Evolutionary conservation across 2,797 vertebrate species (phyloP).

Genomic region (Rhinophrynus dorsalis): DNA sequence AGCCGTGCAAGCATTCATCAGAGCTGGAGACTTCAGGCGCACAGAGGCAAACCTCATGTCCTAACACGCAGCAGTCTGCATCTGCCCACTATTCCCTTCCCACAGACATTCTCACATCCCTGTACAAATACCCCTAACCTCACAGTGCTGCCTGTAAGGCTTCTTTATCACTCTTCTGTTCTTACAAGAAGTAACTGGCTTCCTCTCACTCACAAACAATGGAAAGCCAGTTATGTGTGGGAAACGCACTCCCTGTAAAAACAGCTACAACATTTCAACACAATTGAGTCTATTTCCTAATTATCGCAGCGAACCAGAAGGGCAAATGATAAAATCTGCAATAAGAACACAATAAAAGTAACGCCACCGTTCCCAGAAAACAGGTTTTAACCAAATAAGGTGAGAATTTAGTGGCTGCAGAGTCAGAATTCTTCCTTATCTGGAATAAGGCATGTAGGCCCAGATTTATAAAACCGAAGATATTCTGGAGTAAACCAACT

Average conservation of each 20-base stretch:
- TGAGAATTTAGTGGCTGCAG: too few relatives aligned
- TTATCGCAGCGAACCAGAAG: slow-evolving; percentile 63
- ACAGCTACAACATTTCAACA: slow-evolving; percentile 58
- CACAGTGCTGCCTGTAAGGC: slow-evolving; percentile 30
- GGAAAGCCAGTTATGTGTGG: slow-evolving; percentile 54
- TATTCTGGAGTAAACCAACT: too few relatives aligned
- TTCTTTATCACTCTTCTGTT: slow-evolving; percentile 54
- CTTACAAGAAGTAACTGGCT: slow-evolving; percentile 56
- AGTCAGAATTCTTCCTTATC: too few relatives aligned
- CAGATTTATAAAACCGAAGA: too few relatives aligned
- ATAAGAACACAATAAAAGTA: slow-evolving; percentile 48
- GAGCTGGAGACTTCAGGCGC: not conserved
- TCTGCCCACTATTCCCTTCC: slow-evolving; percentile 48
- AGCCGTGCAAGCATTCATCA: not conserved
- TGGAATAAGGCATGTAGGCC: too few relatives aligned
- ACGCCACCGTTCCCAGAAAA: slow-evolving; percentile 42
- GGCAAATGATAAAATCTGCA: slow-evolving; percentile 57
- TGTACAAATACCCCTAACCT: slow-evolving; percentile 54
- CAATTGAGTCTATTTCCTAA: slow-evolving; percentile 68
- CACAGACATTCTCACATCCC: slow-evolving; percentile 51
- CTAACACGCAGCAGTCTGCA: slow-evolving; percentile 48
- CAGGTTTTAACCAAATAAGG: too few relatives aligned
- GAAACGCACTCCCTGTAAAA: slow-evolving; percentile 58
- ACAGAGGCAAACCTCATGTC: slow-evolving; percentile 44
- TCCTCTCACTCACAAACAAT: slow-evolving; percentile 64